phyloP scores from a whole-genome alignment of 2,797 vertebrate species.

The Mormyrus hasselquistii region DNA sequence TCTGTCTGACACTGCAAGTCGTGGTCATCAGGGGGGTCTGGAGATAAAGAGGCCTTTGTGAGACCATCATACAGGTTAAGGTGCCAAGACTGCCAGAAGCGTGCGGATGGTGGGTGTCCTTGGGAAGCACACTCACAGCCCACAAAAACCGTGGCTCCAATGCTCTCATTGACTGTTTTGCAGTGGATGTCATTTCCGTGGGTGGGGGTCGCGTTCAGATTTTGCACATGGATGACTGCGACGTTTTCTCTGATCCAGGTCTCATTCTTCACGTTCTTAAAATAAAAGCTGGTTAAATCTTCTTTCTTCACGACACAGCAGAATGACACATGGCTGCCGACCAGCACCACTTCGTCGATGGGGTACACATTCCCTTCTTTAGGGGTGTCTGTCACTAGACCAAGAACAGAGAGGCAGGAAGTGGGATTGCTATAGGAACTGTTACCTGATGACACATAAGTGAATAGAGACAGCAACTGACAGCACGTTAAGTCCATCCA shows the following conservation, averaged over 20 bases:
- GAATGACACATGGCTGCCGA: conserved; percentile 45
- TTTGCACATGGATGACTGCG: conserved; percentile 23
- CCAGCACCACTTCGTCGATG: neutral
- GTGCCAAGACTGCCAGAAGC: neutral
- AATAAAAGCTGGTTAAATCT: fast-evolving
- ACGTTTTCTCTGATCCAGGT: neutral
- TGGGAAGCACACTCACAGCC: conserved; percentile 50
- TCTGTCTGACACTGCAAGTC: conserved; percentile 61
- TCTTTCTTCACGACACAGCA: conserved; percentile 47
- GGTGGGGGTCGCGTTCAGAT: fast-evolving
- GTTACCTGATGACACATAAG: neutral
- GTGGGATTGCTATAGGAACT: neutral
- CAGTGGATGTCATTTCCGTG: conserved; percentile 21
- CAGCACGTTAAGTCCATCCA: neutral
- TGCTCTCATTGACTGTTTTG: neutral
- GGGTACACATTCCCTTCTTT: conserved; percentile 31
- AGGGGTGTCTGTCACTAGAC: conserved; percentile 21
- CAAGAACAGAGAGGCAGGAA: neutral
- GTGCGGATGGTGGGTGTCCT: neutral
- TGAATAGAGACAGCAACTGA: neutral
- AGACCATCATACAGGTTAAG: neutral
- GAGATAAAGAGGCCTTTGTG: neutral
- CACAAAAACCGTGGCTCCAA: conserved; percentile 7
- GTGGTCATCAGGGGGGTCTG: conserved; percentile 51
- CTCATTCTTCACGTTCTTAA: neutral